Conservation (phyloP, 2,888 invertebrate species). For the Corbicula japonica region DNA sequence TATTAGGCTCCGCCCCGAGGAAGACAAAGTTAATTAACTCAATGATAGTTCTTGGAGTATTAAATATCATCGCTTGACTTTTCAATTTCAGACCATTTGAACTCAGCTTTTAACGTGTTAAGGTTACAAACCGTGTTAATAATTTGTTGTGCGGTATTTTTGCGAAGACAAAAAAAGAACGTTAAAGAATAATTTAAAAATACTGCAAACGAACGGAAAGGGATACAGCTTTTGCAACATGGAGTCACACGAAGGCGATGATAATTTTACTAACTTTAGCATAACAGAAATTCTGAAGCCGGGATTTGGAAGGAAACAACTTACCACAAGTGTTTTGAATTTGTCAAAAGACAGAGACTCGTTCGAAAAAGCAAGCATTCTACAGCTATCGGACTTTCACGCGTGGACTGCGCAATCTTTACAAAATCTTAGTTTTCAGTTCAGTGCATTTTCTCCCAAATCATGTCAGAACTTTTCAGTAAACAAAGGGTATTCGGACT, state of each 20-base stretch:
- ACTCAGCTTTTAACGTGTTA: constrained; percentile 27
- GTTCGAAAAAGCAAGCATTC: constrained; percentile 14
- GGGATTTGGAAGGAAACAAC: constrained; percentile 75
- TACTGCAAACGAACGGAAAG: too few species aligned
- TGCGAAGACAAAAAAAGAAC: too few species aligned
- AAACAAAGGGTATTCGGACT: constrained; percentile 23
- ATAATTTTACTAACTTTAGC: constrained; percentile 80
- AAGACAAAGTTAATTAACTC: constrained; percentile 36
- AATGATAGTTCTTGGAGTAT: constrained; percentile 27
- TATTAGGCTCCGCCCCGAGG: constrained; percentile 43
- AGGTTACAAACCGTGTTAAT: constrained; percentile 4
- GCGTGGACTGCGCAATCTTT: constrained; percentile 27
- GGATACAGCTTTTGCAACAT: background rate
- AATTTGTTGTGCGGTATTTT: too few species aligned
- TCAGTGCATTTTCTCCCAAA: constrained; percentile 33
- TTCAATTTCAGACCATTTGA: constrained; percentile 54
- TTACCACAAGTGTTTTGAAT: constrained; percentile 56
- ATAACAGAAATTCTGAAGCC: constrained; percentile 83
- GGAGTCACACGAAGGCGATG: constrained; percentile 37
- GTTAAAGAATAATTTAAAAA: too few species aligned
- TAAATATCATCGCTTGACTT: constrained; percentile 48
- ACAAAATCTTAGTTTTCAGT: constrained; percentile 23
- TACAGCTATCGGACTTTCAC: constrained; percentile 20
- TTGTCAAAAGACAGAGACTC: constrained; percentile 48
- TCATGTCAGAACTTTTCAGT: constrained; percentile 21